Conservation (phyloP, 2,888 invertebrate species). For the Leptopilina myrica region DNA sequence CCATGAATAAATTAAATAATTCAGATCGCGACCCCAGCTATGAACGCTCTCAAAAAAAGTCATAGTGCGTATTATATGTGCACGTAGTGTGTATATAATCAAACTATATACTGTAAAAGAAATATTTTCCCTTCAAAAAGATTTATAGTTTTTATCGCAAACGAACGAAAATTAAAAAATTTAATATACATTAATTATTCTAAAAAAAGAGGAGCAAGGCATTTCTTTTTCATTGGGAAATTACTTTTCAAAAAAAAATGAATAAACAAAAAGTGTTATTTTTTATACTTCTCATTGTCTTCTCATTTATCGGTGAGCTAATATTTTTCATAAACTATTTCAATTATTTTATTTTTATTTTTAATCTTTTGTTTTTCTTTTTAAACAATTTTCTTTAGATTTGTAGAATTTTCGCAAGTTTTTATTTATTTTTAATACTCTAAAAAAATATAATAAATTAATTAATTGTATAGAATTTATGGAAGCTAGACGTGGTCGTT, state of each 20-base stretch:
- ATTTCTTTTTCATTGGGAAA: background rate
- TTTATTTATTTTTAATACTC: background rate
- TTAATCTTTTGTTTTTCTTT: background rate
- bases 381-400: background rate
- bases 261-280: background rate
- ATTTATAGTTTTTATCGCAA: background rate
- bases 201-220: background rate
- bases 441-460: background rate
- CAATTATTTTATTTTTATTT: background rate
- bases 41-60: slow-evolving; percentile 2
- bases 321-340: background rate
- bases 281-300: background rate
- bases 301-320: background rate
- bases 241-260: background rate
- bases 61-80: slow-evolving; percentile 7
- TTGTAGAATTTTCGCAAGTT: too few species aligned
- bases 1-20: slow-evolving; percentile 17
- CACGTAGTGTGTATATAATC: background rate
- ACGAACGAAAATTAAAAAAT: background rate
- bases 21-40: slow-evolving; percentile 6
- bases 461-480: background rate
- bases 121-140: too few species aligned
- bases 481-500: background rate
- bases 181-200: too few species aligned
- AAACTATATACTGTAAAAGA: background rate